Conservation (phyloP, 1,140 invertebrate species). For the Meloidogyne floridensis region DNA sequence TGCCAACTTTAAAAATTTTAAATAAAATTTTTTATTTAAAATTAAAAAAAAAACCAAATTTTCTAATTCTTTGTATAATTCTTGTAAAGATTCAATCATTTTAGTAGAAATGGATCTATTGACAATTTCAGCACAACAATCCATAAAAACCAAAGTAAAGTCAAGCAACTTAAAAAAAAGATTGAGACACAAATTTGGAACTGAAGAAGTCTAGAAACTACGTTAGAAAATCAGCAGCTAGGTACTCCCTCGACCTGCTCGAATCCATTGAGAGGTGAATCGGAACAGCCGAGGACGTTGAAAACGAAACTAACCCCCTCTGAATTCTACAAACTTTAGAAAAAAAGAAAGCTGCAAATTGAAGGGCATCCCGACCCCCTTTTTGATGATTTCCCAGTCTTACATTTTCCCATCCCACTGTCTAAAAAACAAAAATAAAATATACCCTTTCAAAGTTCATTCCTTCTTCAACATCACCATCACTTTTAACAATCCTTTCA, state of each 20-base stretch:
- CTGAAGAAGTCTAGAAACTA: neutral
- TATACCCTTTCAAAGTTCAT: slow-evolving; percentile 15
- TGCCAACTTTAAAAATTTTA: neutral
- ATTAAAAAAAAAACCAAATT: slow-evolving; percentile 12
- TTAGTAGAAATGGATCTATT: neutral
- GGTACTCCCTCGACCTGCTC: too few species aligned
- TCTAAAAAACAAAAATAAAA: neutral
- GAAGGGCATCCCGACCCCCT: too few species aligned
- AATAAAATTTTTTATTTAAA: neutral
- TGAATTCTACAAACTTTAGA: too few species aligned
- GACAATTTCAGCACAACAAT: slow-evolving; percentile 4
- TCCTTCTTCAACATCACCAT: neutral
- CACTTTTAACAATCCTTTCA: neutral
- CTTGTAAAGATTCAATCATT: neutral
- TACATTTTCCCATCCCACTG: too few species aligned
- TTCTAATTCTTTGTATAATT: slow-evolving; percentile 12
- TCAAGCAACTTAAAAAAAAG: neutral
- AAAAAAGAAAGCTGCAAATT: too few species aligned
- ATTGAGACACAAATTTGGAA: neutral
- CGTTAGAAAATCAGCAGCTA: too few species aligned
- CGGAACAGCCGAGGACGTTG: too few species aligned
- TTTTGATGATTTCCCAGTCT: too few species aligned
- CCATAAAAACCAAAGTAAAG: slow-evolving; percentile 15
- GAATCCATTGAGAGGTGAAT: too few species aligned
- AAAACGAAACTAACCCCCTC: too few species aligned